Base-by-base conservation (phyloP, 2,113 vertebrate genomes). In the Phainopepla nitens region DNA sequence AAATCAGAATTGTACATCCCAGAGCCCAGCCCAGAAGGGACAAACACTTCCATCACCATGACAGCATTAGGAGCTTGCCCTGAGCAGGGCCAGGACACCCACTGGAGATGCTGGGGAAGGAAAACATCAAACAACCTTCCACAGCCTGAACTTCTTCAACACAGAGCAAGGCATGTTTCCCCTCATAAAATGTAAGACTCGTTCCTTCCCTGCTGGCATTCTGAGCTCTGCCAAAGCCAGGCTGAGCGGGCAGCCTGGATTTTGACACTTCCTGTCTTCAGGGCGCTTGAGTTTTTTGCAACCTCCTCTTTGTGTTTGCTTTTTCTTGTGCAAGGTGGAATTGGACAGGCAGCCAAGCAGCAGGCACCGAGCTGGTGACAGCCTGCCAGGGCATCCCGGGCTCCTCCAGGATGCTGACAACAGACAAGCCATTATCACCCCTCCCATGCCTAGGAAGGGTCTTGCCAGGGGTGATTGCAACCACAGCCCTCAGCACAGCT, bases 201-300 rank as follows among this genome's bases (percentile, higher is more conserved):
- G 24, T 36, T 95, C 75, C 66, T 76, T 23, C 90, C 78, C 66
- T 68, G 42, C 53, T 88, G 71, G 42, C 54, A 31, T 53, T 64
- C 35, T 15, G 84, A 76, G 70, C 31, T 68, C 82, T 87, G 90
- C 66, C 45, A 60, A 82, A 86, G 62, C 71, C 79, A 88, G 90
- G 28, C 75, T 88, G 88, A 92, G 66, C 1, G 19, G 62, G 53
- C 70, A 94, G 58, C 71, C 75, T 61, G 88, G 36, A 72, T 93
- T 94, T 85, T 92, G 92, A 86, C 71, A 77, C 41, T 71, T 93
- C 76, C 53, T 90, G 45, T 90, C 85, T 90, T 92, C 71, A 83
- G 64, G 66, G 70, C 3, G 3, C 90, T 80, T 13, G 62, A 83
- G 35, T 25, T 80, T 82, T 94, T 89, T 80, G 85, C 86, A 77